Evolutionary conservation across 2,797 vertebrate genomes (phyloP), one percentile per base, ranked within the genome.

Genomic region (Amblyopsis hoosieri): DNA sequence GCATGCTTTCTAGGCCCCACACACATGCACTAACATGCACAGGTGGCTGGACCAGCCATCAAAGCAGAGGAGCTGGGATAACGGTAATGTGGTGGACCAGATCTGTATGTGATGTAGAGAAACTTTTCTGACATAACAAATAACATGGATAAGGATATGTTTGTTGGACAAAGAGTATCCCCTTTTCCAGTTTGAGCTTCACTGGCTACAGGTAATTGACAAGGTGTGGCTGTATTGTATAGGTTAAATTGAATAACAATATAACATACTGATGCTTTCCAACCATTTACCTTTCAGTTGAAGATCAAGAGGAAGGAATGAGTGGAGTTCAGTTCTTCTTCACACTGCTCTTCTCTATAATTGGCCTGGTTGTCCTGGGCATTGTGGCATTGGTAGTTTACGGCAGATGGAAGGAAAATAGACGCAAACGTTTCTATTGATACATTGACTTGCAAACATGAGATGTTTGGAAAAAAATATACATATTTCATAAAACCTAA

Each of bases 401-500:
- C 74, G 91, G 92, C 67, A 96, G 94, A 75, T 97, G 96, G 96
- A 97, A 95, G 81, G 94, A 97, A 57, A 94, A 95, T 83, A 94
- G 92, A 71, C 92, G 95, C 69, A 99, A 98, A 13, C 95, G 94
- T 17, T 99, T 99, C 90, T 99, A 98, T 61, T 99, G 93, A 97
- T 45, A 6, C 12, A 14, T 62, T 46, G 58, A 12, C 51, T 12
- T 0, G 10, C 37, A 12, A 62, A 1, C 23, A 54, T 2, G 8
- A 3, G 54, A 29, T 3, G 11, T 13, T 12, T 7, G 2, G 4
- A 3, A 46, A 61, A 61, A 47, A 68, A 51, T 45, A 56, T 64
- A 19, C 23, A 19, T 60, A 8, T 31, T 12, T 54, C 60, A 45
- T 2, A 13, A 19, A 52, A 48, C 29, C 46, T 48, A 55, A 53